These are phyloP conservation scores for Aurelia aurita DNA, from an alignment of 30 jellyfish, hydroid and myxozoan genomes.

Conservation along the genomic window DNA sequence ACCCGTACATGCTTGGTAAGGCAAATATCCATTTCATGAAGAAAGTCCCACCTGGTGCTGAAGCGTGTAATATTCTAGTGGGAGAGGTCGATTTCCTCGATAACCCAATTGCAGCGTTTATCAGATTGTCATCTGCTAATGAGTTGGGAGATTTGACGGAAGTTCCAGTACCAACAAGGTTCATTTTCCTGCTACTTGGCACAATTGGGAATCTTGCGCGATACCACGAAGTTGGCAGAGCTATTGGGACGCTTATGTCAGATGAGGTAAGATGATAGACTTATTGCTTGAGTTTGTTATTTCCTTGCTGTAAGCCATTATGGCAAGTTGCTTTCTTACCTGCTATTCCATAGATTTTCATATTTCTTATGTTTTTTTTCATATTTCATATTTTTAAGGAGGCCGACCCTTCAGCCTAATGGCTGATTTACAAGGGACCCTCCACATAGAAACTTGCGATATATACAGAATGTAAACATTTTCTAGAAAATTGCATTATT, in stretches of 20 bases:
- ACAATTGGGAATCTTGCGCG: conserved; percentile 78
- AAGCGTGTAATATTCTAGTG: conserved; percentile 92
- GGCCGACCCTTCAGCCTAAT: too few relatives aligned
- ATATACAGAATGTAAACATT: too few relatives aligned
- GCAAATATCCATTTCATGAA: conserved; percentile 78
- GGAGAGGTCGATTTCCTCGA: conserved; percentile 97
- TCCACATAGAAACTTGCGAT: too few relatives aligned
- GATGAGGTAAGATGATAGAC: conserved; percentile 80
- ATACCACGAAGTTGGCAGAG: conserved; percentile 97
- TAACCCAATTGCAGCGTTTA: conserved; percentile 88
- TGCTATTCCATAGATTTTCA: too few relatives aligned
- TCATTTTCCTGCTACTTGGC: conserved; percentile 90
- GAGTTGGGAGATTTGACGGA: conserved; percentile 95
- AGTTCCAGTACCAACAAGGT: conserved; percentile 96
- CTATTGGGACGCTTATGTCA: conserved; percentile 93
- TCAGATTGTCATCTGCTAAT: conserved; percentile 79
- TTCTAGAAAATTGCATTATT: too few relatives aligned
- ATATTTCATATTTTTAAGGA: too few relatives aligned
- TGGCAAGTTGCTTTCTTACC: too few relatives aligned
- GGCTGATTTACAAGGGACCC: too few relatives aligned
- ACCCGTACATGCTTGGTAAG: conserved; percentile 64
- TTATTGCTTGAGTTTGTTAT: too few relatives aligned
- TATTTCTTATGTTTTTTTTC: too few relatives aligned
- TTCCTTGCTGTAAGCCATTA: too few relatives aligned
- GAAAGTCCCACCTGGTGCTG: conserved; percentile 93